Conservation (phyloP, 2,113 vertebrate species). For the Dipodomys ordii region DNA sequence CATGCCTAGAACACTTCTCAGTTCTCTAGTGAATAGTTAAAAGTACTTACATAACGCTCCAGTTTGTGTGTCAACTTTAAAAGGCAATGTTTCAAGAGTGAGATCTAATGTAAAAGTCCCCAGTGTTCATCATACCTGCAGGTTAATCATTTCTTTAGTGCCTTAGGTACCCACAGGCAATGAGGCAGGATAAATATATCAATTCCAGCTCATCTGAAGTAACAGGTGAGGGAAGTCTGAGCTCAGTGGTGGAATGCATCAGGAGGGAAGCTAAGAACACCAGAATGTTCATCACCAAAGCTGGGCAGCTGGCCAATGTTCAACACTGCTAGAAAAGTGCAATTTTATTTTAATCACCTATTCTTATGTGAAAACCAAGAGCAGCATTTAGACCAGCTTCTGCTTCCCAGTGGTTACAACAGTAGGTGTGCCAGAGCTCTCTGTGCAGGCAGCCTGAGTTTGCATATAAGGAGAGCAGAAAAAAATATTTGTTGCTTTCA, state of each 20-base stretch:
- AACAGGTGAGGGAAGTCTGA: conserved; percentile 72
- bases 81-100: conserved; percentile 67
- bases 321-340: conserved; percentile 50
- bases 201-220: conserved; percentile 76
- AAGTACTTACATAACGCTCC: conserved; percentile 29
- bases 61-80: conserved; percentile 60
- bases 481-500: conserved; percentile 13
- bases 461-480: conserved; percentile 37
- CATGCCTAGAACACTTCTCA: conserved; percentile 8
- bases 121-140: conserved; percentile 55
- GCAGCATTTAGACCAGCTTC: conserved; percentile 47
- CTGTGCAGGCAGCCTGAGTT: background rate
- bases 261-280: conserved; percentile 69
- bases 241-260: conserved; percentile 66
- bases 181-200: conserved; percentile 77
- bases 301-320: conserved; percentile 56
- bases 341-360: conserved; percentile 70
- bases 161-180: conserved; percentile 72
- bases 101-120: conserved; percentile 59
- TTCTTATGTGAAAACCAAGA: conserved; percentile 60
- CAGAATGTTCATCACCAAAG: conserved; percentile 29
- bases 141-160: conserved; percentile 80
- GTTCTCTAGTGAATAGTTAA: conserved; percentile 46
- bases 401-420: background rate
- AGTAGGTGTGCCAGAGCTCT: conserved; percentile 20